phyloP scores from a whole-genome alignment of 2,888 invertebrate species.

The Thecophora atra region DNA sequence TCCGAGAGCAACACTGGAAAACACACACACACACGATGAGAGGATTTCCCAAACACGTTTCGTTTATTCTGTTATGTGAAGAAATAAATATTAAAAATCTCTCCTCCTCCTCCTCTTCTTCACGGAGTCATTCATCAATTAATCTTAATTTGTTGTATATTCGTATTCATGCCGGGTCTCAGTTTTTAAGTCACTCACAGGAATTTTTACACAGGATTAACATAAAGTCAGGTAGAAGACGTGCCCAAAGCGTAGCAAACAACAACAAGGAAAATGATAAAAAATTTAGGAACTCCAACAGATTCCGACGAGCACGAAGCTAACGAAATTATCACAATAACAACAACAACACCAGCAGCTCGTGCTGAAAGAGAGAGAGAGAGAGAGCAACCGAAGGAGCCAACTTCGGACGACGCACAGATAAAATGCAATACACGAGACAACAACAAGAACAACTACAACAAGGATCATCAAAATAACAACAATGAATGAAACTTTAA shows the following conservation, averaged over 20 bases:
- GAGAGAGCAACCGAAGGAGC: too few relatives aligned
- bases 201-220: slow-evolving; percentile 48
- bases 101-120: too few relatives aligned
- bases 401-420: neutral
- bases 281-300: slow-evolving; percentile 7
- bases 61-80: neutral
- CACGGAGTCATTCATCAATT: too few relatives aligned
- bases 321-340: slow-evolving; percentile 38
- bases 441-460: slow-evolving; percentile 24
- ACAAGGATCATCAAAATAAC: too few relatives aligned
- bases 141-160: slow-evolving; percentile 52
- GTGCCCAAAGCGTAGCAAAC: slow-evolving; percentile 48
- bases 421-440: neutral
- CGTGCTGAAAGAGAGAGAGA: too few relatives aligned
- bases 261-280: slow-evolving; percentile 35
- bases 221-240: slow-evolving; percentile 60
- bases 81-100: too few relatives aligned
- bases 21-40: too few relatives aligned
- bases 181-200: slow-evolving; percentile 39
- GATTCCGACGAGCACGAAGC: neutral
- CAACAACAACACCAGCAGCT: slow-evolving; percentile 48
- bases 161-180: slow-evolving; percentile 36
- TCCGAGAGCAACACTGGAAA: too few relatives aligned
- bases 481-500: slow-evolving; percentile 44
- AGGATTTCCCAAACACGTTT: neutral